Evolutionary conservation across 2,113 vertebrate genomes (phyloP).

Genomic region (Melanocharis versteri): DNA sequence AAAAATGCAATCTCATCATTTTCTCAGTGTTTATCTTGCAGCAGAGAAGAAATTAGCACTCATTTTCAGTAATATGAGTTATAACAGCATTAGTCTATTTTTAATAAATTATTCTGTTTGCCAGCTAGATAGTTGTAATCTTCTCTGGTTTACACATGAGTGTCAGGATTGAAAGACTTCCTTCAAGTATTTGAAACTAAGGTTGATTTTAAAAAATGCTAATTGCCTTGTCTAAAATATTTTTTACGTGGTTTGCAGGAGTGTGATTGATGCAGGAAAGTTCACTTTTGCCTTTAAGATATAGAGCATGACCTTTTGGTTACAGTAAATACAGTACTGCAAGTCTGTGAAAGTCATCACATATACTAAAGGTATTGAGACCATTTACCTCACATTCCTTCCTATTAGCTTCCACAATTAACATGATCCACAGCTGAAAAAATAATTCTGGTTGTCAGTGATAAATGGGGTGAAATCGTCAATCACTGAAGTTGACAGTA

Average conservation of each 20-base stretch:
- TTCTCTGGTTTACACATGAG: neutral
- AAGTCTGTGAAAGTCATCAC: conserved; percentile 77
- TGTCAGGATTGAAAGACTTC: neutral
- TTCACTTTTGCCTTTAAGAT: conserved; percentile 27
- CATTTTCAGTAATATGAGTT: neutral
- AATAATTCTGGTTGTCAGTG: conserved; percentile 72
- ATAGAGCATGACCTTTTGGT: conserved; percentile 36
- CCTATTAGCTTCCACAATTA: conserved; percentile 73
- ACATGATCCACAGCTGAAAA: conserved; percentile 79
- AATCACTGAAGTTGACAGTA: conserved; percentile 48
- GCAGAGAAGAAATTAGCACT: neutral
- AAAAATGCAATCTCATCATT: neutral
- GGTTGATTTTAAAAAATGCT: neutral
- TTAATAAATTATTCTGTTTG: neutral
- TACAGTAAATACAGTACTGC: conserved; percentile 75
- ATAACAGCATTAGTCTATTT: neutral
- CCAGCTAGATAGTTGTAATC: neutral
- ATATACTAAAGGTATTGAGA: conserved; percentile 50
- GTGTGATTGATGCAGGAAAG: neutral
- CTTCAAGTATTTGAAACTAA: neutral
- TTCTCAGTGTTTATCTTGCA: neutral
- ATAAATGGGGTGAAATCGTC: conserved; percentile 67
- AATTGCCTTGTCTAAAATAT: neutral
- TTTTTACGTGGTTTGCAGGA: neutral
- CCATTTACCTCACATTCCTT: conserved; percentile 74